Evolutionary conservation across 2,888 invertebrate species (phyloP).

Genomic region (Parasteatoda lunata): DNA sequence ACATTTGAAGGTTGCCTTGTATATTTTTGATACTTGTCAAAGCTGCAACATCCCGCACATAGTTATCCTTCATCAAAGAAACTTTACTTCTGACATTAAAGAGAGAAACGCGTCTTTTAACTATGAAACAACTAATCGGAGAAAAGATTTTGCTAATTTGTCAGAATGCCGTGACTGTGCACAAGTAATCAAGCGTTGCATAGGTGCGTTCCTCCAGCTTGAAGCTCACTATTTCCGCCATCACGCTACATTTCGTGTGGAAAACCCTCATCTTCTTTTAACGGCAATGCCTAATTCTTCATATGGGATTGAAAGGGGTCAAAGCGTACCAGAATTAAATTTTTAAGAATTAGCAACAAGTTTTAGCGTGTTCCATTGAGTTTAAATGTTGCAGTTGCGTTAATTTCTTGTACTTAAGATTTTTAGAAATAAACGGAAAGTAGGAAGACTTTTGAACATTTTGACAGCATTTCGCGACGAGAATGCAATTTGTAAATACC

Average conservation of each 20-base stretch:
- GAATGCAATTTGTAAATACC: no score
- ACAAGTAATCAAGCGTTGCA: slow-evolving; percentile 1
- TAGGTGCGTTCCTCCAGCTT: background rate
- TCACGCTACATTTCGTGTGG: slow-evolving; percentile 2
- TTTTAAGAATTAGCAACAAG: slow-evolving; percentile 3
- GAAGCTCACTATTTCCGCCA: background rate
- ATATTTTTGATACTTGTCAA: no score
- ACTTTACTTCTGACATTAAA: no score
- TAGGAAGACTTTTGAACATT: no score
- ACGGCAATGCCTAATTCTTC: background rate
- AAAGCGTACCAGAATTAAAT: background rate
- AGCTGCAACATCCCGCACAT: no score
- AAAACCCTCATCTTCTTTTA: background rate
- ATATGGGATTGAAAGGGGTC: background rate
- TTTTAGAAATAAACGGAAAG: no score
- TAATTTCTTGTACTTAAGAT: background rate
- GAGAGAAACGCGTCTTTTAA: no score
- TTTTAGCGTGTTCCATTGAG: background rate
- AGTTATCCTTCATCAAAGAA: no score
- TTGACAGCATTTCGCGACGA: no score
- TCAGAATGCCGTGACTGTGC: background rate
- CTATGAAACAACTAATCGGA: background rate
- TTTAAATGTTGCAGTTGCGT: background rate
- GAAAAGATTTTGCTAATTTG: background rate
- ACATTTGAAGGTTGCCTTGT: no score